Percentiles rank a stretch among this genome's conserved stretches.
Evolutionary conservation across 2,888 invertebrate species (phyloP).

Genomic region (Tetragonisca angustula): DNA sequence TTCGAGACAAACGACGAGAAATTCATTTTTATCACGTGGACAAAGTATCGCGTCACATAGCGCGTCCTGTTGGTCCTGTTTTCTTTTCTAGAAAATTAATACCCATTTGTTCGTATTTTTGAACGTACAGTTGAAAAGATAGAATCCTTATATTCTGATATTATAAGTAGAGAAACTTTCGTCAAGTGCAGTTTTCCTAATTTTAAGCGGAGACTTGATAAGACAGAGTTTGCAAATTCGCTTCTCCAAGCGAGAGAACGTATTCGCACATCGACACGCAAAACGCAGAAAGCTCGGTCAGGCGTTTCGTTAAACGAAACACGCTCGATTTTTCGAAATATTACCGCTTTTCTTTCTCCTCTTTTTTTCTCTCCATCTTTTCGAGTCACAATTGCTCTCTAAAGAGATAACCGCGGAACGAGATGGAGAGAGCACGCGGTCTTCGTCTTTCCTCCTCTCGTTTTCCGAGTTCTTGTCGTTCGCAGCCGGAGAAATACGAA

Average conservation of each 20-base stretch:
- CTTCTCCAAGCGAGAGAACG: neutral
- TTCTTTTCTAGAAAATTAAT: too few relatives aligned
- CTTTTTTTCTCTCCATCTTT: slow-evolving; percentile 49
- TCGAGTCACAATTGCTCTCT: slow-evolving; percentile 77
- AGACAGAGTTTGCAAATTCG: too few relatives aligned
- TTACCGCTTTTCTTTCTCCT: neutral
- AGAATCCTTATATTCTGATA: too few relatives aligned
- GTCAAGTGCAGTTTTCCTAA: too few relatives aligned
- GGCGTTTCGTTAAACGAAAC: neutral
- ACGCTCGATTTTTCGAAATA: neutral
- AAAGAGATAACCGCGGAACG: slow-evolving; percentile 69
- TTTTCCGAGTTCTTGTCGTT: slow-evolving; percentile 43
- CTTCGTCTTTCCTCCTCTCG: neutral
- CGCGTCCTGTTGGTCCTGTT: too few relatives aligned
- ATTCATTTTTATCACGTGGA: too few relatives aligned
- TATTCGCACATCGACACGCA: neutral
- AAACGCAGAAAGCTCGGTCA: neutral
- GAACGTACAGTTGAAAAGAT: too few relatives aligned
- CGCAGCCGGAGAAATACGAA: slow-evolving; percentile 24
- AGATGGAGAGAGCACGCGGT: slow-evolving; percentile 31
- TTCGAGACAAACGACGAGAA: too few relatives aligned
- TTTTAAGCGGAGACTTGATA: too few relatives aligned
- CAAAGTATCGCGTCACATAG: too few relatives aligned
- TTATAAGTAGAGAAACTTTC: too few relatives aligned
- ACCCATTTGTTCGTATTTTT: too few relatives aligned